Conservation (phyloP, 2,797 vertebrate genomes). For the Rhynchonycteris naso region DNA sequence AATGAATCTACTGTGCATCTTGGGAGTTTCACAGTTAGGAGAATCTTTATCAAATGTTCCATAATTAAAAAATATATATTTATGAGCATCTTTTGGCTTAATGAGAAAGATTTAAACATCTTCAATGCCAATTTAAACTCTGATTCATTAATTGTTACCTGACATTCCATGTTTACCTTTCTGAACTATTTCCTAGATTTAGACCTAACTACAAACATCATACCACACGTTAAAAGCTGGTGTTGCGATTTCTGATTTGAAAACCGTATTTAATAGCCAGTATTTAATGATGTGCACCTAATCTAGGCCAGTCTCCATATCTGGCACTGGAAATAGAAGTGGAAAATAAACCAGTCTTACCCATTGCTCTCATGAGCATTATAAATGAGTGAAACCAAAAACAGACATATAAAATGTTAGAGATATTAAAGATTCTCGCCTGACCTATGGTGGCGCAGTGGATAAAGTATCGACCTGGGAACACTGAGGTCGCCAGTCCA, state of each 20-base stretch:
- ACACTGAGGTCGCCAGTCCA: no score
- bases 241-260: neutral
- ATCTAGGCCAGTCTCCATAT: neutral
- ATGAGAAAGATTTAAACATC: neutral
- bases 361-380: neutral
- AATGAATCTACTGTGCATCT: neutral
- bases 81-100: neutral
- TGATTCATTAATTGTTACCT: neutral
- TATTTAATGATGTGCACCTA: neutral
- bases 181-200: neutral
- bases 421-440: neutral
- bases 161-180: neutral
- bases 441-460: no score
- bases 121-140: slow-evolving; percentile 1
- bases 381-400: neutral
- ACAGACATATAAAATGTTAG: neutral
- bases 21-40: neutral
- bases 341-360: neutral
- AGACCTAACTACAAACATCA: neutral
- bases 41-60: slow-evolving; percentile 3
- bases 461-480: no score
- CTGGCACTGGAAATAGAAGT: neutral
- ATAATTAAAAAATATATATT: neutral
- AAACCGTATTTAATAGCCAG: neutral
- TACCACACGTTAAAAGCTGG: neutral